phyloP scores from a whole-genome alignment of 2,113 vertebrate genomes.

The Gulo gulo region DNA sequence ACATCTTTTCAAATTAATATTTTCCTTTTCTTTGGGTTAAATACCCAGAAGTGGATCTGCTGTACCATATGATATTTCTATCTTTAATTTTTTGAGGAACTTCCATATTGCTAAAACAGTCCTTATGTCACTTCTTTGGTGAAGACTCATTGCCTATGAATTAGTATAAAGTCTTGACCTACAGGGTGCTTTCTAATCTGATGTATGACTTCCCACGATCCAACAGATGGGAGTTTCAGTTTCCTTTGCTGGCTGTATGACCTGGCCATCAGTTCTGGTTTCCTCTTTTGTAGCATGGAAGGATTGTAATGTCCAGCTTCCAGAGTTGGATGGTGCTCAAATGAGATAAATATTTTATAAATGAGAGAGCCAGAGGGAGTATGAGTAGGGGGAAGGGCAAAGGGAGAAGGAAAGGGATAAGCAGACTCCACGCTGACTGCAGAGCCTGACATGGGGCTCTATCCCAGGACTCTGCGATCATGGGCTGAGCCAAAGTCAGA shows the following conservation, averaged over 20 bases:
- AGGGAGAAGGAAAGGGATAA: background rate
- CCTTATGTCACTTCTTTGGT: background rate
- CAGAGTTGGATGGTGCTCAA: background rate
- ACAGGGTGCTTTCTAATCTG: background rate
- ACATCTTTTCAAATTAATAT: background rate
- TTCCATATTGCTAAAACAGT: background rate
- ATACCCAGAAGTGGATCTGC: background rate
- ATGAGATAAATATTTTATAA: background rate
- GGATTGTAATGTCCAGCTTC: background rate
- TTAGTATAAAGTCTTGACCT: background rate
- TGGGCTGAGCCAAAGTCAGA: background rate
- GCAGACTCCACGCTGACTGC: background rate
- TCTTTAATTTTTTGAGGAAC: background rate
- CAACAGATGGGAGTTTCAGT: background rate
- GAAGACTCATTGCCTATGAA: background rate
- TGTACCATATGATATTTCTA: background rate
- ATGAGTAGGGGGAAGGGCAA: background rate
- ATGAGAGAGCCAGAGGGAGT: background rate
- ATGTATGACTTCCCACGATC: background rate
- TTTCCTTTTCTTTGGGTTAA: background rate
- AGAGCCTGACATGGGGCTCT: background rate
- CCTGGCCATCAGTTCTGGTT: background rate
- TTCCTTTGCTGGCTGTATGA: background rate
- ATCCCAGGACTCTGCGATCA: background rate
- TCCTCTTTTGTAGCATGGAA: background rate